A percentile compares a stretch with the other conserved stretches of the same genome.
phyloP scores from a whole-genome alignment of 2,113 vertebrate species.

The Oplegnathus fasciatus region DNA sequence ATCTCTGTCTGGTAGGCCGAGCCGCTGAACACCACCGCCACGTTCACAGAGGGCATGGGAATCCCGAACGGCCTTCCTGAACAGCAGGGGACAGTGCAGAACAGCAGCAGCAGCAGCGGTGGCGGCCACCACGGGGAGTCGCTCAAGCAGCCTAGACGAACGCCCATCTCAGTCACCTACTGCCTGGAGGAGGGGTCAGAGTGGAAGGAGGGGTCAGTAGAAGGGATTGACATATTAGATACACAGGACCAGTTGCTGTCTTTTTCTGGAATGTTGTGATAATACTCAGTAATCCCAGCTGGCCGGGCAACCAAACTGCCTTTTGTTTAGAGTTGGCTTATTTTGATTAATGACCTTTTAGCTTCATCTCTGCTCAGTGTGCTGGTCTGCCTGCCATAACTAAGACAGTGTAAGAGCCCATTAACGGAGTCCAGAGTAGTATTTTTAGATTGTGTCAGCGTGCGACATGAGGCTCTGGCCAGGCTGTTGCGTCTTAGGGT shows the following conservation, averaged over 20 bases:
- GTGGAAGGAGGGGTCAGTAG: background rate
- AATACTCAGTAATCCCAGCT: slow-evolving; percentile 49
- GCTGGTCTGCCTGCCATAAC: slow-evolving; percentile 2
- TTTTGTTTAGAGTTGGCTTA: slow-evolving; percentile 55
- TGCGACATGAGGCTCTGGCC: slow-evolving; percentile 47
- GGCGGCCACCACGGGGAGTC: slow-evolving; percentile 88
- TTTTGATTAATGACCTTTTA: slow-evolving; percentile 64
- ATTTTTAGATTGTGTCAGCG: slow-evolving; percentile 70
- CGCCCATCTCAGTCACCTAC: slow-evolving; percentile 92
- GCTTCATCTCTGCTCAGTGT: slow-evolving; percentile 42
- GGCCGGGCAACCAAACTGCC: slow-evolving; percentile 16
- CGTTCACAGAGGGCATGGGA: slow-evolving; percentile 82
- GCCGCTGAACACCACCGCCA: slow-evolving; percentile 93
- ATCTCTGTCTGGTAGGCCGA: slow-evolving; percentile 88
- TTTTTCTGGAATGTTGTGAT: slow-evolving; percentile 58
- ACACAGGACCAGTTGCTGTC: background rate
- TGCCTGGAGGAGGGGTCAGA: slow-evolving; percentile 81
- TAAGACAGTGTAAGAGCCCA: slow-evolving; percentile 64
- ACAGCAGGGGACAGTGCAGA: slow-evolving; percentile 79
- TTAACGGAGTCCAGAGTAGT: slow-evolving; percentile 58
- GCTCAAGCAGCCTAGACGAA: slow-evolving; percentile 87
- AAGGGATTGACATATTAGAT: slow-evolving; percentile 34
- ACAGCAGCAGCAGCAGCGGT: slow-evolving; percentile 65
- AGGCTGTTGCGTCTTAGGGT: slow-evolving; percentile 73
- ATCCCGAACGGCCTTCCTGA: slow-evolving; percentile 79